Evolutionary conservation across 2,113 vertebrate species (phyloP).

Genomic region (Uropsilus gracilis): DNA sequence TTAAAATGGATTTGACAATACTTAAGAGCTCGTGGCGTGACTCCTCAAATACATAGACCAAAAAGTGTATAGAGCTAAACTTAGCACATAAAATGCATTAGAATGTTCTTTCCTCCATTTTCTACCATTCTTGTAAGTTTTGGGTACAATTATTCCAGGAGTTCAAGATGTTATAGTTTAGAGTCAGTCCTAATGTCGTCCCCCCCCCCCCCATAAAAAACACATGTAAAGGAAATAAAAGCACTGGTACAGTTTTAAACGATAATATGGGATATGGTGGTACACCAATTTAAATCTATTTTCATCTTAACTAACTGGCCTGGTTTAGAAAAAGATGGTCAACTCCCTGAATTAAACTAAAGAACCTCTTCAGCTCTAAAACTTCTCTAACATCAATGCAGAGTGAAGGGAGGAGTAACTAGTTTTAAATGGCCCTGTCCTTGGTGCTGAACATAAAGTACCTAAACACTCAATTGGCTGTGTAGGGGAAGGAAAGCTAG

Average conservation of each 20-base stretch:
- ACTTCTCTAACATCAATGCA: constrained; percentile 42
- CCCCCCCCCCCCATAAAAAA: not conserved
- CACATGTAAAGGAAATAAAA: not conserved
- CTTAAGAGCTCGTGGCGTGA: not conserved
- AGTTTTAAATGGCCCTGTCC: constrained; percentile 32
- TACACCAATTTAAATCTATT: constrained; percentile 30
- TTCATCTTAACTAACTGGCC: constrained; percentile 28
- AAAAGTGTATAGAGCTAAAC: constrained; percentile 19
- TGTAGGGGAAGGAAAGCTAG: not conserved
- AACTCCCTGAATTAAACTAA: not conserved
- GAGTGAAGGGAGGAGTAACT: not conserved
- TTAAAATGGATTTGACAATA: constrained; percentile 58
- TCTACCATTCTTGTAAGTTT: constrained; percentile 30
- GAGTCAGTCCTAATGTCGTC: constrained; percentile 16
- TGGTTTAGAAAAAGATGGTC: constrained; percentile 30
- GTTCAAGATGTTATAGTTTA: constrained; percentile 32
- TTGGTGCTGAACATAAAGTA: constrained; percentile 57
- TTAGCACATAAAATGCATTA: constrained; percentile 43
- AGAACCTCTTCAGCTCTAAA: constrained; percentile 11
- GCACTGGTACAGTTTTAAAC: constrained; percentile 43
- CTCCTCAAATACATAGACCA: constrained; percentile 47
- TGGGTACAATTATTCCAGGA: constrained; percentile 37
- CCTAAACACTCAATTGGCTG: constrained; percentile 46
- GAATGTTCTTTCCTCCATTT: constrained; percentile 27
- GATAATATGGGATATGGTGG: constrained; percentile 1